Base-by-base conservation (phyloP, 1,140 invertebrate genomes). In the Brachionus sp. region DNA sequence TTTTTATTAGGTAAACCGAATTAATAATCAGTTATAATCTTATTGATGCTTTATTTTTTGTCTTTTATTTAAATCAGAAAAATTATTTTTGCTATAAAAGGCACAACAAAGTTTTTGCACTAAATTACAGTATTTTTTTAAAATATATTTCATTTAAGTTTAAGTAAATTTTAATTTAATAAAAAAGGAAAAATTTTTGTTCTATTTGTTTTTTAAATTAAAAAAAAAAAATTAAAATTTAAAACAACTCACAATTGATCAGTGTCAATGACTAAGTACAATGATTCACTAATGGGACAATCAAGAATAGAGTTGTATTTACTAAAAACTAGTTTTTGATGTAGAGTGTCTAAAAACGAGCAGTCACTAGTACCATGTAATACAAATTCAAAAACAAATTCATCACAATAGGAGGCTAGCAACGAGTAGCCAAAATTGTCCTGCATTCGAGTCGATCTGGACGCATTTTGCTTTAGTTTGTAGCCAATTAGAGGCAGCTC, bases 231-330 rank as follows among this genome's bases (percentile, higher is more conserved):
- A 62, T 1, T 5, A n/a, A 70, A 35, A 70, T 6, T 46, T 77
- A n/a, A n/a, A n/a, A n/a, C 25, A 12, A 80, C 33, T 80, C 57
- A 80, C 77, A 80, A 62, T 62, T 80, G 77, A 80, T 80, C 77
- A 13, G 62, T 12, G 35, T 80, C 77, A 5, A 80, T 44, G 9
- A 80, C 77, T 39, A 80, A 62, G n/a, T 80, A 80, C n/a, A 62
- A 12, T 3, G 77, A 80, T 19, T 80, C 77, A 37, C 4, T 44
- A n/a, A 80, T 57, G 4, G 77, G 77, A 33, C 62, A 62, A 37
- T 80, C 77, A 5, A 80, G 50, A 1, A 80, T 80, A 2, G 77
- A 80, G 57, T 80, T 62, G 0, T 7, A 3, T 23, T 80, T 80
- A 23, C 77, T 80, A 62, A 80, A 80, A 19, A 62, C 35, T 13